A percentile compares a stretch with the other conserved stretches of the same genome.
phyloP scores from a whole-genome alignment of 2,888 invertebrate genomes.

The Papilio gigon region DNA sequence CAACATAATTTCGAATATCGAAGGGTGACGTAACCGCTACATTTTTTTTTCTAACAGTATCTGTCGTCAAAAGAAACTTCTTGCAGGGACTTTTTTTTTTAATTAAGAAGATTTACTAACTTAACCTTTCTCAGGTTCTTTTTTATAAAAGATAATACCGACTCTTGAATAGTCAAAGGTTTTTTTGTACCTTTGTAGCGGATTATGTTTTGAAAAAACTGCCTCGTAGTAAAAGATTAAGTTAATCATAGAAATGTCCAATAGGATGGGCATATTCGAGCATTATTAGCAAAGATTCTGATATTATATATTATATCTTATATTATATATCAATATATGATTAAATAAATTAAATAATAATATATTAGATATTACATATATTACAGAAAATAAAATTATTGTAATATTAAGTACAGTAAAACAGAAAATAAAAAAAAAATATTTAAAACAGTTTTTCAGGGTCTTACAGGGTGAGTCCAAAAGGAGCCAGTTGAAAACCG shows the following conservation, averaged over 20 bases:
- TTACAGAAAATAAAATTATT: too few species aligned
- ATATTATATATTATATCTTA: too few species aligned
- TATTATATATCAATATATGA: too few species aligned
- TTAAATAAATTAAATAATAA: too few species aligned
- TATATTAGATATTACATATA: too few species aligned
- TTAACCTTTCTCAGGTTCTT: constrained; percentile 45
- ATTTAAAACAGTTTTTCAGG: too few species aligned
- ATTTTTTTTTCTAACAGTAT: constrained; percentile 50
- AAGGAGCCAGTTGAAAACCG: too few species aligned
- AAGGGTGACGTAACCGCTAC: constrained; percentile 69
- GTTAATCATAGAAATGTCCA: background rate
- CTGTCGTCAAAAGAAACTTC: constrained; percentile 47
- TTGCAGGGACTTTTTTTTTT: constrained; percentile 45
- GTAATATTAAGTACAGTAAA: too few species aligned
- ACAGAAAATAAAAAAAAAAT: too few species aligned
- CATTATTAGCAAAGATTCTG: too few species aligned
- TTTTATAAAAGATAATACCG: constrained; percentile 55
- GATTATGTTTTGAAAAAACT: constrained; percentile 38
- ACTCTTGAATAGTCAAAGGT: constrained; percentile 62
- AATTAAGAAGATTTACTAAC: constrained; percentile 60
- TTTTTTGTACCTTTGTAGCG: constrained; percentile 37
- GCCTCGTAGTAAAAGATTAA: background rate
- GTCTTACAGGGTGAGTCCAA: too few species aligned
- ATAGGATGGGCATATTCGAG: background rate
- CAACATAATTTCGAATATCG: constrained; percentile 62